Conservation (phyloP, 2,797 vertebrate genomes). For the Phalanger gymnotis region DNA sequence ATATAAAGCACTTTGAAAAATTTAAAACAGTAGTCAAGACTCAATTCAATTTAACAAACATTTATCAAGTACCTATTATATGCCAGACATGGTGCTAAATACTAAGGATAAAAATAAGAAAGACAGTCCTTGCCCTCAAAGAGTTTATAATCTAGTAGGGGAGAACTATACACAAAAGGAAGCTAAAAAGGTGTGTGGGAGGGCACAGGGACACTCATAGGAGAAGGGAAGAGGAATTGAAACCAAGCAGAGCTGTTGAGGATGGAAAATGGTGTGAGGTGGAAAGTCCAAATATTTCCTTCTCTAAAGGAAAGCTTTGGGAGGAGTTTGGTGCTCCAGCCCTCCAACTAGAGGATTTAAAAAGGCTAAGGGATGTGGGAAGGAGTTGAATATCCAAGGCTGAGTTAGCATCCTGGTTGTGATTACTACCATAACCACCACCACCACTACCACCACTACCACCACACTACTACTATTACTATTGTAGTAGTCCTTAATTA, state of each 20-base stretch:
- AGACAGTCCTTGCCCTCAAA: not conserved
- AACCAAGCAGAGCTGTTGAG: not conserved
- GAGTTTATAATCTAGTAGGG: not conserved
- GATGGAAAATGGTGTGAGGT: not conserved
- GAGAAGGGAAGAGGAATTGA: not conserved
- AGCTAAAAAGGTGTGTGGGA: not conserved
- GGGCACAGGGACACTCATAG: not conserved
- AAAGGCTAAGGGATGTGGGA: fast-evolving
- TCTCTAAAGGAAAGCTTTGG: not conserved
- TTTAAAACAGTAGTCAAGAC: not conserved
- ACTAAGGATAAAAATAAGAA: not conserved
- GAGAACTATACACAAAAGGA: not conserved
- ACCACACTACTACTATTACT: not conserved
- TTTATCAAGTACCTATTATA: not conserved
- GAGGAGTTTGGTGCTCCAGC: not conserved
- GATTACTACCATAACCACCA: too few relatives aligned
- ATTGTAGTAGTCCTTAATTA: not conserved
- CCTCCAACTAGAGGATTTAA: not conserved
- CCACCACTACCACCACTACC: not conserved
- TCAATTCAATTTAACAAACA: not conserved
- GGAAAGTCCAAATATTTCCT: not conserved
- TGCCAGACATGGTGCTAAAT: not conserved
- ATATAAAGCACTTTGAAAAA: not conserved
- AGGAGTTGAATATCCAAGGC: not conserved
- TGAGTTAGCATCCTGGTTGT: not conserved